These are phyloP conservation scores for Myxocyprinus asiaticus DNA, from an alignment of 2,113 vertebrate species.

Conservation along the genomic window DNA sequence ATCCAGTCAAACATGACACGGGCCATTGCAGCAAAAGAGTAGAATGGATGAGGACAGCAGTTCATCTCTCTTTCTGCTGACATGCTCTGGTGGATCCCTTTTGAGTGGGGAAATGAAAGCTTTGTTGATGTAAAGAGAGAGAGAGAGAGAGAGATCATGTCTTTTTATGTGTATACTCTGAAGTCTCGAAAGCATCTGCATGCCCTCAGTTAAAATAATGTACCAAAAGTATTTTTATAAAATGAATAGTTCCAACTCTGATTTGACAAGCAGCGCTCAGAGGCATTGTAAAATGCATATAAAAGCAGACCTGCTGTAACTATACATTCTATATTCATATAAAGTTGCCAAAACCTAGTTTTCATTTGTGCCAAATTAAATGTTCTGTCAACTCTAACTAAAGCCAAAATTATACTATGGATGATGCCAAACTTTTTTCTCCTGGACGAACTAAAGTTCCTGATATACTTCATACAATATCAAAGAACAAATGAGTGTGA, in stretches of 20 bases:
- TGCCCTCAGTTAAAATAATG: too few species aligned
- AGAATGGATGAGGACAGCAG: constrained; percentile 36
- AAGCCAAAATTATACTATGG: too few species aligned
- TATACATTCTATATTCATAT: neutral
- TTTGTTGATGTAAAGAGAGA: constrained; percentile 32
- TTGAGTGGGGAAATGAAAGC: constrained; percentile 32
- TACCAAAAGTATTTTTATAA: neutral
- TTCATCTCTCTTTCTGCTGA: constrained; percentile 30
- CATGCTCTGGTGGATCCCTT: constrained; percentile 32
- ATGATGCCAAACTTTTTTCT: too few species aligned
- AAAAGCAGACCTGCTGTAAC: neutral
- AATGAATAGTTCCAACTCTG: neutral
- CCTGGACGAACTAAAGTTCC: too few species aligned
- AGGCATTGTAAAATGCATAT: neutral
- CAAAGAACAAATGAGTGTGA: too few species aligned
- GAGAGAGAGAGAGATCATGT: neutral
- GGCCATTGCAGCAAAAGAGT: constrained; percentile 35
- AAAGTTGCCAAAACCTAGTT: too few species aligned
- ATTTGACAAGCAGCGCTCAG: neutral
- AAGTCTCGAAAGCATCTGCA: constrained; percentile 5
- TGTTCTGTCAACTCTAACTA: neutral
- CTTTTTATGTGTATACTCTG: neutral
- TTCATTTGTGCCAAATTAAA: neutral
- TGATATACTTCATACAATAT: too few species aligned
- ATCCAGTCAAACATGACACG: constrained; percentile 46